Evolutionary conservation across 2,113 vertebrate species (phyloP), one percentile per base, ranked within the genome.

Genomic region (Peromyscus leucopus): DNA sequence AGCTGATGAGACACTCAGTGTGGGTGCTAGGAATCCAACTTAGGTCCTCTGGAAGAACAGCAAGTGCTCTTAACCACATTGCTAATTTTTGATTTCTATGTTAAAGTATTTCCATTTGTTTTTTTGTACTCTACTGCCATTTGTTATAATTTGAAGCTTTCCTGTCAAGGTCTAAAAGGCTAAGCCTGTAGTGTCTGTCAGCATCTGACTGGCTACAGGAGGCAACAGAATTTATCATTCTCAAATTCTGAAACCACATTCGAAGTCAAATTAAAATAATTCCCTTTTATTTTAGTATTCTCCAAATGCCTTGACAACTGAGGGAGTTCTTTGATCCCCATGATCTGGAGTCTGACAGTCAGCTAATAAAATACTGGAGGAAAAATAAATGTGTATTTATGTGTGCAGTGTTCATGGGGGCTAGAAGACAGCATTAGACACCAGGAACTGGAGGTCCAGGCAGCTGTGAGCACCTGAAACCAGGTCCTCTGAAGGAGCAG

Each of bases 31-130:
- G 59, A 28, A 42, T 42, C n/a, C 6, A 28, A 63, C 82, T 17
- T 26, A 39, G 82, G 57, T 28, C n/a, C n/a, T 84, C 13, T 63
- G 82, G 36, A 84, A 42, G 57, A 63, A 12, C 36, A 83, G 46
- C n/a, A 42, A 83, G 55, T 13, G 19, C 79, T 83, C 19, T 59
- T 59, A 83, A 13, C 85, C 15, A 75, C 4, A 78, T 8, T 85
- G 65, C 39, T 85, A 48, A 92, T 93, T 95, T 22, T 76, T 92
- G n/a, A 92, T 92, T 86, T 82, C 63, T 85, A 4, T 83, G 17
- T 75, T 85, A 80, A 71, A n/a, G 6, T 59, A 74, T 78, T 75
- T 48, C 24, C 36, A 11, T 74, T 89, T 65, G 15, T 39, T 11
- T 67, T 67, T 76, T 51, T 59, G 33, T 21, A 57, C 48, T 92